Evolutionary conservation across 1,140 invertebrate genomes (phyloP).

Genomic region (Megalonaias nervosa): DNA sequence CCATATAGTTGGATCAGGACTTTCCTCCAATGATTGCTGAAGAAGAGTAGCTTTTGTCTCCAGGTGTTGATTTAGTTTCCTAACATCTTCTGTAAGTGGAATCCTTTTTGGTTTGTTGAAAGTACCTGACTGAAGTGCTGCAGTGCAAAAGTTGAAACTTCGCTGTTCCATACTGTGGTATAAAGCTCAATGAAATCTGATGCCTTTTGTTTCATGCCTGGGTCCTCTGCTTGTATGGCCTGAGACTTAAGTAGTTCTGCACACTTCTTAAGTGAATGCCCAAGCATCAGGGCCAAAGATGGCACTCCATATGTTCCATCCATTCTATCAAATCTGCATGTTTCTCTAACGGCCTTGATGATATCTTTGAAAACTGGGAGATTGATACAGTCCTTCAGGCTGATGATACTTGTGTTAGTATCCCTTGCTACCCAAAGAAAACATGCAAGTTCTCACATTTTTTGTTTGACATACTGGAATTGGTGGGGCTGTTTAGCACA

Average conservation of each 20-base stretch:
- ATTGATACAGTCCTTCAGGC: conserved; percentile 14
- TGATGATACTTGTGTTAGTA: neutral
- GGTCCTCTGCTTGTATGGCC: conserved; percentile 1
- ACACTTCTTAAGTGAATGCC: rapidly evolving
- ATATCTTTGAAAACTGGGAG: neutral
- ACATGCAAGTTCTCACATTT: too few relatives aligned
- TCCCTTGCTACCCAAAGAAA: too few relatives aligned
- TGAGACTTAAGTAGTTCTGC: neutral
- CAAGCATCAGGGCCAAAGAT: neutral
- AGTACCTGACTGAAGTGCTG: conserved; percentile 7
- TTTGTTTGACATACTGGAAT: too few relatives aligned
- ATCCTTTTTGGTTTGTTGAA: conserved; percentile 15
- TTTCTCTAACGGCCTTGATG: neutral
- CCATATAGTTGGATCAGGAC: neutral
- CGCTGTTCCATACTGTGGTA: conserved; percentile 17
- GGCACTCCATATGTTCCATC: neutral
- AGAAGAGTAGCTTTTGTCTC: neutral
- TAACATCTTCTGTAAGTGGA: conserved; percentile 21
- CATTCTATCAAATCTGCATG: too few relatives aligned
- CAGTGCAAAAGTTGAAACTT: conserved; percentile 16
- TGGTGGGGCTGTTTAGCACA: too few relatives aligned
- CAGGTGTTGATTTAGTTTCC: conserved; percentile 13
- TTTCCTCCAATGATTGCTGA: neutral
- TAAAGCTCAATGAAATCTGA: conserved; percentile 11
- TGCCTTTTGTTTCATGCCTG: neutral